Evolutionary conservation across 2,888 invertebrate genomes (phyloP).

Genomic region (Tenthredo distinguenda): DNA sequence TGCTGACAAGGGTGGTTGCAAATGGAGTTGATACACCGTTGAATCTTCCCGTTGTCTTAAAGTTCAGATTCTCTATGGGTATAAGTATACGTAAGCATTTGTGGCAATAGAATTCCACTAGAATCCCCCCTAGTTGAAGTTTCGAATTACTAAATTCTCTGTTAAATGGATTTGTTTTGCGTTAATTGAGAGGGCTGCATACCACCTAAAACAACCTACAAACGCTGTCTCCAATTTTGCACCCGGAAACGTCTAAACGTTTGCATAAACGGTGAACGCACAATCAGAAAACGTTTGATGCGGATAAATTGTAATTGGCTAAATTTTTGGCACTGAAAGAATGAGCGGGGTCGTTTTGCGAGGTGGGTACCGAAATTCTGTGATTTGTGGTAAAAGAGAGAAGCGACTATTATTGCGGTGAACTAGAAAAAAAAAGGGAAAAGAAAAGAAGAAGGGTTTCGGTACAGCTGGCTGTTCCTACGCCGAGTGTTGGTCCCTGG

Average conservation of each 20-base stretch:
- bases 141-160: slow-evolving; percentile 35
- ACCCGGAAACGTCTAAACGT: not conserved
- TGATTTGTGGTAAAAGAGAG: not conserved
- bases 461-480: not conserved
- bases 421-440: no score
- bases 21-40: slow-evolving; percentile 33
- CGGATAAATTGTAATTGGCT: not conserved
- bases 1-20: slow-evolving; percentile 1
- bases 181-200: slow-evolving; percentile 25
- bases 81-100: not conserved
- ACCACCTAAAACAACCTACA: slow-evolving; percentile 7
- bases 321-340: not conserved
- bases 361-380: not conserved
- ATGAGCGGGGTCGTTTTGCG: not conserved
- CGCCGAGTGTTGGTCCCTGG: not conserved
- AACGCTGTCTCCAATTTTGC: not conserved
- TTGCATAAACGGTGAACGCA: not conserved
- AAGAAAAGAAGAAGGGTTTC: not conserved
- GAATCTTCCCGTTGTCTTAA: not conserved
- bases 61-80: not conserved
- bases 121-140: not conserved
- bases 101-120: slow-evolving; percentile 17
- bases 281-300: not conserved
- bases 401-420: not conserved
- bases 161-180: slow-evolving; percentile 32